Percentiles rank a stretch among this genome's conserved stretches.
These are phyloP conservation scores for Saguinus imperator DNA, from an alignment of 2,113 vertebrate species.

Conservation along the genomic window DNA sequence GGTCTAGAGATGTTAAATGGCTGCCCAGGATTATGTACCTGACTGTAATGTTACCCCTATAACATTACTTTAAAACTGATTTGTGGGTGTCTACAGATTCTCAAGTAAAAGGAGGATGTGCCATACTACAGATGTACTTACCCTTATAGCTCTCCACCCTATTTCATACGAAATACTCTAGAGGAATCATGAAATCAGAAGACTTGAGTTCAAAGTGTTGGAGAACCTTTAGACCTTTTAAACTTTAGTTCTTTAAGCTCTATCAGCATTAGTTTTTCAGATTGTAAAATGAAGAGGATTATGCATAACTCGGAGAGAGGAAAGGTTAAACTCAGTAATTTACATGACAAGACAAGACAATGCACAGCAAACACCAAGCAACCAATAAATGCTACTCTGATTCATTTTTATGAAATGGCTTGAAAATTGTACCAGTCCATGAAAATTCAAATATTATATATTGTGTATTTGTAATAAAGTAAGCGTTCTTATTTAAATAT, in stretches of 20 bases:
- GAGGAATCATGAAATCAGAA: accelerated
- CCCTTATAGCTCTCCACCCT: accelerated
- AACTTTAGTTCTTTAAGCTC: not conserved
- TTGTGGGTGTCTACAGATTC: no score
- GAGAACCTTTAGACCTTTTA: not conserved
- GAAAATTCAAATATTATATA: not conserved
- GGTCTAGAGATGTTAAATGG: no score
- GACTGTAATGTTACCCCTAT: accelerated
- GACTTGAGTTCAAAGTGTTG: not conserved
- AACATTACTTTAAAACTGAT: not conserved
- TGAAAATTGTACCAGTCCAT: not conserved
- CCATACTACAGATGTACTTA: accelerated
- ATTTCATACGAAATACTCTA: not conserved
- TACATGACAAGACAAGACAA: not conserved
- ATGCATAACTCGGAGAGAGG: not conserved
- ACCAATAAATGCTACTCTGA: not conserved
- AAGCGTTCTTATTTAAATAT: not conserved
- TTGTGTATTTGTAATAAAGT: not conserved
- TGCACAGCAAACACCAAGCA: not conserved
- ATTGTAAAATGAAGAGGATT: not conserved
- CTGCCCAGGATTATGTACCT: no score
- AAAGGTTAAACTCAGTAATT: not conserved
- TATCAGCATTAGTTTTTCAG: not conserved
- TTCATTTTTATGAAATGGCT: not conserved
- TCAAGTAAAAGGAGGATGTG: accelerated